Percentiles rank a stretch among this genome's conserved stretches.
These are phyloP conservation scores for Drosophila pallidifrons DNA, from an alignment of 1,140 invertebrate genomes.

Conservation along the genomic window DNA sequence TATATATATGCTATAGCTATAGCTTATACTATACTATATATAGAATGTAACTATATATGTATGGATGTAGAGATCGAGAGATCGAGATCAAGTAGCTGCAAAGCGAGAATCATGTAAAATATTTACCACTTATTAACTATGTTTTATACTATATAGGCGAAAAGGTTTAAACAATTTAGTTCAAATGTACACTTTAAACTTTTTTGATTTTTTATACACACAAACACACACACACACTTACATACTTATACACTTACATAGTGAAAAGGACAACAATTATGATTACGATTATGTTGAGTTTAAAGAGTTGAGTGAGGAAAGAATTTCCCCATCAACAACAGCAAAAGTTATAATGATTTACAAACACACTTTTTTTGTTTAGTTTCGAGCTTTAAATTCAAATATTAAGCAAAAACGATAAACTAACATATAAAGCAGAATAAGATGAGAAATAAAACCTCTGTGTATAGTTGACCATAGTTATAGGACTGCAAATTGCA, in stretches of 20 bases:
- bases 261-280: slow-evolving; percentile 27
- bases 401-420: slow-evolving; percentile 17
- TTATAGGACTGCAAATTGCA: slow-evolving; percentile 25
- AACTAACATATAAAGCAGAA: slow-evolving; percentile 16
- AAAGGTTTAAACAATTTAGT: slow-evolving; percentile 82
- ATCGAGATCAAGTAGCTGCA: slow-evolving; percentile 31
- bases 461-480: slow-evolving; percentile 41
- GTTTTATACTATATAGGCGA: slow-evolving; percentile 71
- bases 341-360: slow-evolving; percentile 7
- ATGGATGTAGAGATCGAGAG: slow-evolving; percentile 26
- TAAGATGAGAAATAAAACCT: slow-evolving; percentile 17
- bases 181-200: slow-evolving; percentile 74
- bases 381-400: slow-evolving; percentile 39
- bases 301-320: not conserved
- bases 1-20: slow-evolving; percentile 67
- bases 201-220: slow-evolving; percentile 58
- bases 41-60: slow-evolving; percentile 29
- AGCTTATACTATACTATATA: slow-evolving; percentile 37
- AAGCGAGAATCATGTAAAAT: slow-evolving; percentile 64
- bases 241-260: slow-evolving; percentile 31
- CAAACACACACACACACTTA: slow-evolving; percentile 18
- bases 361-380: slow-evolving; percentile 1
- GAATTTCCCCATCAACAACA: not conserved
- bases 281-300: slow-evolving; percentile 21
- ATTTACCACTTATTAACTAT: slow-evolving; percentile 72